phyloP scores from a whole-genome alignment of 2,113 vertebrate species.

The Malurus elegans region DNA sequence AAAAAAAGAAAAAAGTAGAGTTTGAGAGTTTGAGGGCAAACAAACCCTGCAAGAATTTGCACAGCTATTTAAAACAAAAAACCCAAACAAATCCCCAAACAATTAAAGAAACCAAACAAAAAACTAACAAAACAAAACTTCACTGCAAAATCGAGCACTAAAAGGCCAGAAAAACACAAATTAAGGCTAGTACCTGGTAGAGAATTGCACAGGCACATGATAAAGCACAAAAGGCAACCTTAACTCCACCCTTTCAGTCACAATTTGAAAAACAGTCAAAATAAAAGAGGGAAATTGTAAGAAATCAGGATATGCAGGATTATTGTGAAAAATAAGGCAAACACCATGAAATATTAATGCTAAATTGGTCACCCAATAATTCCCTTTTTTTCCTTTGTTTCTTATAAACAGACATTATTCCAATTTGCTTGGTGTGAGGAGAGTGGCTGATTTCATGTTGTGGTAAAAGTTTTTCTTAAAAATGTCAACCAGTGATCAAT shows the following conservation, averaged over 20 bases:
- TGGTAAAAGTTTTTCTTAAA: neutral
- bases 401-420: neutral
- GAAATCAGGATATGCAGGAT: neutral
- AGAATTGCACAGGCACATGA: neutral
- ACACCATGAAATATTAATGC: neutral
- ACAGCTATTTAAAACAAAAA: neutral
- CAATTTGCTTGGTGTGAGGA: neutral
- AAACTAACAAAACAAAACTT: neutral
- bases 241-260: neutral
- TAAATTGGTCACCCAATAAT: neutral
- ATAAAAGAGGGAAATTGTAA: neutral
- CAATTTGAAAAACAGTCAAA: neutral
- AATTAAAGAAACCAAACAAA: neutral
- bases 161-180: neutral
- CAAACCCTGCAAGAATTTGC: neutral
- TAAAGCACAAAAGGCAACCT: neutral
- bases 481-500: conserved; percentile 1
- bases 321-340: neutral
- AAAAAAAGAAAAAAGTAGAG: neutral
- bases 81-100: neutral
- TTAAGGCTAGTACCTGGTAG: neutral
- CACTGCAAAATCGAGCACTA: neutral
- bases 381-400: neutral
- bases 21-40: neutral
- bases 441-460: neutral